Evolutionary conservation across 2,113 vertebrate species (phyloP), one percentile per base, ranked within the genome.

Genomic region (Cairina moschata): DNA sequence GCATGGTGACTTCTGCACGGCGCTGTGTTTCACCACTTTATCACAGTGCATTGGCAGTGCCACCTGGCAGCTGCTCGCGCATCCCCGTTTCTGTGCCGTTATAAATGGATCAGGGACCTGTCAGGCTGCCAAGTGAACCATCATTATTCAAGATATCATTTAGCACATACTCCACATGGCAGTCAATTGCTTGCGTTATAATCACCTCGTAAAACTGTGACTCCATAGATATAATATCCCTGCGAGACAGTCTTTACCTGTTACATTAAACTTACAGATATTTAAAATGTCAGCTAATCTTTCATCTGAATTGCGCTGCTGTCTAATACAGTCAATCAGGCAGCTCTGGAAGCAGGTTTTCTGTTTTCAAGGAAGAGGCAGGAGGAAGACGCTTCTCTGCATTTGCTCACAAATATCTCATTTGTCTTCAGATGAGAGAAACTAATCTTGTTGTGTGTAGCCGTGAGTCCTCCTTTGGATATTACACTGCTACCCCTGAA

Each of bases 221-320:
- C 81, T 93, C 73, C 69, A 62, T 8, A 82, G 71, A 87, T 76
- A 68, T 73, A 91, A 78, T 76, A 84, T 42, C 60, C 74, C 69
- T 42, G 62, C 0, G 32, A 90, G 85, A 87, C 85, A 78, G 66
- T 48, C 75, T 90, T 84, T 67, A 91, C 91, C 85, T 93, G 88
- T 91, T 91, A 74, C 20, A 75, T 93, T 94, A 94, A 95, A 95
- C 85, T 95, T 84, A 91, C 82, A 75, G 90, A 71, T 93, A 91
- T 86, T 93, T 84, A 84, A 93, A 93, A 54, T 67, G 88, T 87
- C 94, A 82, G 78, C 44, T 59, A 56, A 87, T 91, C 52, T 81
- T 82, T 85, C 83, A 90, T 84, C 44, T 34, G 65, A 90, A 83
- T 50, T 74, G 85, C 25, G 4, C 17, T 42, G 56, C 88, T 82